A percentile compares a stretch with the other conserved stretches of the same genome.
phyloP scores from a whole-genome alignment of 2,888 invertebrate genomes.

The Amiota mariae region DNA sequence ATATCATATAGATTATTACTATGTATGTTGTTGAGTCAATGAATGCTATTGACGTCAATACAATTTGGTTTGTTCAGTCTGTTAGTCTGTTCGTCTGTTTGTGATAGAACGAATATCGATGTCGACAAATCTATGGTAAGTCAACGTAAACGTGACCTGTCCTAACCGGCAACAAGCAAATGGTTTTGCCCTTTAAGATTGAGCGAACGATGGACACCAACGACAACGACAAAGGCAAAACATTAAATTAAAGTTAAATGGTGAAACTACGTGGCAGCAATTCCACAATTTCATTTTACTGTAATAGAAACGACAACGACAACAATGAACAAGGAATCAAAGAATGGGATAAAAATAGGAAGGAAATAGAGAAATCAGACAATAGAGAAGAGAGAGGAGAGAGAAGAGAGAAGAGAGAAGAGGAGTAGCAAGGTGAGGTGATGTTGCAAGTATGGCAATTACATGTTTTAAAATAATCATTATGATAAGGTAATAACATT shows the following conservation, averaged over 20 bases:
- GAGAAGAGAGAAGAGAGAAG: neutral
- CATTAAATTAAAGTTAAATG: constrained; percentile 68
- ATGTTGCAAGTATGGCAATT: constrained; percentile 51
- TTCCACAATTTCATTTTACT: constrained; percentile 46
- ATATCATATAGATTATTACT: too few relatives aligned
- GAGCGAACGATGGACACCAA: constrained; percentile 41
- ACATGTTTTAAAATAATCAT: constrained; percentile 64
- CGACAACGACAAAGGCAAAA: constrained; percentile 52
- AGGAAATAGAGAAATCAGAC: neutral
- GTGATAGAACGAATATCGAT: too few relatives aligned
- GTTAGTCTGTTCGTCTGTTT: too few relatives aligned
- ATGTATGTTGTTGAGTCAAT: too few relatives aligned
- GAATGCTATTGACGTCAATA: too few relatives aligned
- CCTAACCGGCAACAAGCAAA: constrained; percentile 30
- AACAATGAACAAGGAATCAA: neutral
- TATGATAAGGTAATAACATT: constrained; percentile 59
- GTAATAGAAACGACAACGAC: constrained; percentile 34
- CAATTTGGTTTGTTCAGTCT: too few relatives aligned
- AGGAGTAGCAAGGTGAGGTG: neutral
- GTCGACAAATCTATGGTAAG: neutral
- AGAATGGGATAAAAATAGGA: constrained; percentile 6
- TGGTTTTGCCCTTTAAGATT: neutral
- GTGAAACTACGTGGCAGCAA: constrained; percentile 67
- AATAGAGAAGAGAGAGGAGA: neutral
- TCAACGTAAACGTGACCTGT: constrained; percentile 57